Base-by-base conservation (phyloP, 2,888 invertebrate genomes). In the Drosophila phalerata region DNA sequence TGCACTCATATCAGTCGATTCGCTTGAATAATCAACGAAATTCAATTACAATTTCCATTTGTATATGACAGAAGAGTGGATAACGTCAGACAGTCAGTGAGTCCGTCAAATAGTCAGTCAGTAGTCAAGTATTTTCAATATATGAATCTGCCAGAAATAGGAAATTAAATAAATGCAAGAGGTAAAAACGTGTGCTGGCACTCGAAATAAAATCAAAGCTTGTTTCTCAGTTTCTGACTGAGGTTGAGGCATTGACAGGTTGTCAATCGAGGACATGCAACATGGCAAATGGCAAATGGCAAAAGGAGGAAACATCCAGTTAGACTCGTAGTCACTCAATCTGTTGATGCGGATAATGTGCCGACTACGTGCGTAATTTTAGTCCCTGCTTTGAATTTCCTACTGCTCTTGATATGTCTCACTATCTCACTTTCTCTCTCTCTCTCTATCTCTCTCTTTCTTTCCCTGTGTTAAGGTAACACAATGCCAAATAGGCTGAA, bases 141-240 rank as follows among this genome's bases (percentile, higher is more conserved):
- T 64, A 60, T 42, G 25, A 25, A 62, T 49, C 37, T 43, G 48
- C 10, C 47, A 53, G 52, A 58, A 73, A 70, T 60, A 70, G 85
- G 85, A 81, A 85, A 85, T 81, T 77, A 77, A 87, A 77, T 81
- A 75, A 69, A 66, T 68, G 65, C 53, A 68, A 49, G 37, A 57
- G 48, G 45, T 62, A 42, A 43, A 60, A 64, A 63, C 45, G 22
- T 43, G 30, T 34, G 40, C 22, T 19, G 37, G 13, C 28, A 48
- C 40, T 34, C n/a, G 6, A 17, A 38, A 40, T 30, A 5, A 45
- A 47, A 45, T 48, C 42, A 49, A 28, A 53, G 45, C 57, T 40
- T 47, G 30, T 25, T n/a, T 22, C 56, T n/a, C n/a, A 53, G 43
- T 5, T 17, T 32, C 13, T 25, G 22, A 25, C 34, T 52, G 37